These are phyloP conservation scores for Umimayanthus chanpuru DNA, from an alignment of 92 coral and sea anemone genomes.

Conservation along the genomic window DNA sequence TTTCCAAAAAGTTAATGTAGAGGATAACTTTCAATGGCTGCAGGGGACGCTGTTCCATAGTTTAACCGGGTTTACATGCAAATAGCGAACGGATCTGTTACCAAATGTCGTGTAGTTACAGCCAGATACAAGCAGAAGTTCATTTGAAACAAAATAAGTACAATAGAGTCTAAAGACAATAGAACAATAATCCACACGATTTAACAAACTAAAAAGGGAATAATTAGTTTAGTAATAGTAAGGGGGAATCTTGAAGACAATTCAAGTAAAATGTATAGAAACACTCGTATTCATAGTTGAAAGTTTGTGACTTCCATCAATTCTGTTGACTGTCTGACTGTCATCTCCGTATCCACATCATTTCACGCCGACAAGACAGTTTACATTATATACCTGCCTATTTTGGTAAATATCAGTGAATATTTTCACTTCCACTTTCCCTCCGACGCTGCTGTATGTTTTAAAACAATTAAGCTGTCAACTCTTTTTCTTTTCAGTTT, in stretches of 20 bases:
- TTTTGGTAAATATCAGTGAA: not conserved
- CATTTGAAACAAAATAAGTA: no score
- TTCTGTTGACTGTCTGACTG: not conserved
- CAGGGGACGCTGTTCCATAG: no score
- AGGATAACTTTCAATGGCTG: no score
- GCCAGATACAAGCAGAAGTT: no score
- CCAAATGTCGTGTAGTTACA: not conserved
- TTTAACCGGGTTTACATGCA: no score
- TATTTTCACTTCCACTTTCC: no score
- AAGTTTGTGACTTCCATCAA: not conserved
- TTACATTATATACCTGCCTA: not conserved
- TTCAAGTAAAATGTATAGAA: not conserved
- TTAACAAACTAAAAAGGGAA: no score
- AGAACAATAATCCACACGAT: no score
- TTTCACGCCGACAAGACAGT: not conserved
- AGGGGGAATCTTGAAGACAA: no score
- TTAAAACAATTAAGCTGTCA: not conserved
- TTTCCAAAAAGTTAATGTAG: not conserved
- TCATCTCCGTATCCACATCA: not conserved
- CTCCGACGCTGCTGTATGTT: no score
- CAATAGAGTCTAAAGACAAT: no score
- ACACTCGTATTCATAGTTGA: not conserved
- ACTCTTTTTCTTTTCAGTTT: not conserved
- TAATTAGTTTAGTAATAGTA: no score
- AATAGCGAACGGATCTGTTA: not conserved